These are phyloP conservation scores for Dicrostonyx torquatus DNA, from an alignment of 2,797 vertebrate species.

Conservation along the genomic window DNA sequence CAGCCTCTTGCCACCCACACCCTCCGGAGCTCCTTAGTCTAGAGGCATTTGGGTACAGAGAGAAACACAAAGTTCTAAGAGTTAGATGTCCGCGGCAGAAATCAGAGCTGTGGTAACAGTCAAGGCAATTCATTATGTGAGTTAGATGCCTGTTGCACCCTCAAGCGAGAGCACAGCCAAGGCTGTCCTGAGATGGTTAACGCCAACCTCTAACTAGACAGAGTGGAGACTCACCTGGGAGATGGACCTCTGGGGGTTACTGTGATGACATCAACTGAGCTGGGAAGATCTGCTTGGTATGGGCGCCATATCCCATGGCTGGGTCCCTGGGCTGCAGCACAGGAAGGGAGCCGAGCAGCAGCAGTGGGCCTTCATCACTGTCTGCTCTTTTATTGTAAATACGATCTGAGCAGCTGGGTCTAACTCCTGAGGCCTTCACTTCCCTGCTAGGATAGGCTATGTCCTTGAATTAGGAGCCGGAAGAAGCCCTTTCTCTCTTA, in stretches of 20 bases:
- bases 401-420: background rate
- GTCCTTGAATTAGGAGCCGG: background rate
- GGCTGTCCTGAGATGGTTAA: background rate
- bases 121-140: background rate
- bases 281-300: background rate
- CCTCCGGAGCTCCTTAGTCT: background rate
- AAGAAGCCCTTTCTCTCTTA: background rate
- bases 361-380: background rate
- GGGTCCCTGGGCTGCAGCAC: background rate
- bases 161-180: background rate
- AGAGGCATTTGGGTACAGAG: background rate
- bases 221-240: background rate
- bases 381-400: background rate
- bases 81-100: background rate
- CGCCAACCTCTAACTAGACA: background rate
- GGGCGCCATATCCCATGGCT: background rate
- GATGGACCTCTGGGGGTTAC: background rate
- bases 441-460: background rate
- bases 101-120: fast-evolving
- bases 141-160: background rate
- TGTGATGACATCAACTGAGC: background rate
- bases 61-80: background rate
- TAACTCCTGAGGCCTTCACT: background rate
- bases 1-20: background rate
- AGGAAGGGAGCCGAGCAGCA: background rate